These are phyloP conservation scores for Pterois miles DNA, from an alignment of 2,797 vertebrate species.

Conservation along the genomic window DNA sequence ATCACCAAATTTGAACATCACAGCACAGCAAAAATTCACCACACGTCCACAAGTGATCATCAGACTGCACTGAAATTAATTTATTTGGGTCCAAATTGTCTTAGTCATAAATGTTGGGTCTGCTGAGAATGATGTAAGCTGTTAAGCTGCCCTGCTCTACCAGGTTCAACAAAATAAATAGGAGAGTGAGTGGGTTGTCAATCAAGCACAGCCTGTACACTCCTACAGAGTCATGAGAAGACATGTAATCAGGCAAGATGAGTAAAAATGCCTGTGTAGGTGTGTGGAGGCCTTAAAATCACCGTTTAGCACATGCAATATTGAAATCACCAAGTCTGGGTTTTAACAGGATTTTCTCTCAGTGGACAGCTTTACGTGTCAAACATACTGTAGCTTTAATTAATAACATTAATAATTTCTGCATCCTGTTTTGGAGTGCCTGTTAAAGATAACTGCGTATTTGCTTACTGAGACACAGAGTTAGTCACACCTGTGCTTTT, in stretches of 20 bases:
- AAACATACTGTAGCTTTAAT: constrained; percentile 9
- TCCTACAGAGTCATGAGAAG: not conserved
- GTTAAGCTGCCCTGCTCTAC: not conserved
- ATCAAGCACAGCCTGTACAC: constrained; percentile 4
- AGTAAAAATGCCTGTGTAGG: not conserved
- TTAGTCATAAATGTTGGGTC: constrained; percentile 5
- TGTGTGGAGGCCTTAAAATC: not conserved
- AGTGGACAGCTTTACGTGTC: not conserved
- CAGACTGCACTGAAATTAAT: not conserved
- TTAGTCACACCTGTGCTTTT: constrained; percentile 3
- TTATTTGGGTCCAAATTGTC: not conserved
- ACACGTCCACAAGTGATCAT: not conserved
- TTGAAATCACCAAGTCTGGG: not conserved
- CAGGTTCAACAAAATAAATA: constrained; percentile 5
- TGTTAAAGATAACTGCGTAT: not conserved
- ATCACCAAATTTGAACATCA: not conserved
- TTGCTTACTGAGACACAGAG: constrained; percentile 1
- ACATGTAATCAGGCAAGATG: constrained; percentile 9
- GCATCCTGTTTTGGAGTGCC: not conserved
- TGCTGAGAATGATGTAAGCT: not conserved
- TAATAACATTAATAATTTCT: constrained; percentile 4
- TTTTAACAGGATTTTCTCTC: not conserved
- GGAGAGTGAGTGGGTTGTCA: not conserved
- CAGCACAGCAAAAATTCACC: not conserved
- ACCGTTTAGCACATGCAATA: not conserved